A percentile compares a stretch with the other conserved stretches of the same genome.
Conservation (phyloP, 2,113 vertebrate genomes). For the Melanocharis versteri region DNA sequence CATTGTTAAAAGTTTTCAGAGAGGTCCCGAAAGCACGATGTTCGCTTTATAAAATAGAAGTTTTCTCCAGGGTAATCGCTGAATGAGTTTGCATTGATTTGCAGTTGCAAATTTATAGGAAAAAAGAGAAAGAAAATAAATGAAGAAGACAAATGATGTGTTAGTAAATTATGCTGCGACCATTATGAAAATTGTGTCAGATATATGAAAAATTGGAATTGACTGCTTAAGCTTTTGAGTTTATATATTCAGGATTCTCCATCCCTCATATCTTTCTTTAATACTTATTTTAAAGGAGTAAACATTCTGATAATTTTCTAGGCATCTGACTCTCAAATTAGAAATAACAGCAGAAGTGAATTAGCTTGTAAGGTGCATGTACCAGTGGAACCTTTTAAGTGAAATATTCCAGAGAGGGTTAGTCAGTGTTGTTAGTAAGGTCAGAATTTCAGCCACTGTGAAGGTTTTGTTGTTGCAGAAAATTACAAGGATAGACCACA, state of each 20-base stretch:
- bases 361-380: not conserved
- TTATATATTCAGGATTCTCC: not conserved
- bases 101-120: constrained; percentile 6
- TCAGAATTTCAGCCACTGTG: not conserved
- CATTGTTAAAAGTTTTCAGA: constrained; percentile 46
- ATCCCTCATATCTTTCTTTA: not conserved
- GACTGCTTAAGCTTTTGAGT: not conserved
- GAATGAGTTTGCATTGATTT: constrained; percentile 36
- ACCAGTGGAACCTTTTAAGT: not conserved
- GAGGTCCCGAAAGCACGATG: constrained; percentile 13
- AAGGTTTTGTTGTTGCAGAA: not conserved
- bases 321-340: not conserved
- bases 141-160: not conserved
- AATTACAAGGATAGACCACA: not conserved
- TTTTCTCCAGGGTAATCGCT: constrained; percentile 36
- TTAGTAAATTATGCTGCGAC: not conserved
- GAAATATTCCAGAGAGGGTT: not conserved
- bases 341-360: not conserved
- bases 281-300: not conserved
- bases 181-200: not conserved
- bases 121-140: not conserved
- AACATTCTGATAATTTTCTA: not conserved
- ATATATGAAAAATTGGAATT: not conserved
- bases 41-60: constrained; percentile 19
- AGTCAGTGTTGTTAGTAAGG: not conserved